These are phyloP conservation scores for Holotrichia oblita DNA, from an alignment of 1,140 invertebrate species.

Conservation along the genomic window DNA sequence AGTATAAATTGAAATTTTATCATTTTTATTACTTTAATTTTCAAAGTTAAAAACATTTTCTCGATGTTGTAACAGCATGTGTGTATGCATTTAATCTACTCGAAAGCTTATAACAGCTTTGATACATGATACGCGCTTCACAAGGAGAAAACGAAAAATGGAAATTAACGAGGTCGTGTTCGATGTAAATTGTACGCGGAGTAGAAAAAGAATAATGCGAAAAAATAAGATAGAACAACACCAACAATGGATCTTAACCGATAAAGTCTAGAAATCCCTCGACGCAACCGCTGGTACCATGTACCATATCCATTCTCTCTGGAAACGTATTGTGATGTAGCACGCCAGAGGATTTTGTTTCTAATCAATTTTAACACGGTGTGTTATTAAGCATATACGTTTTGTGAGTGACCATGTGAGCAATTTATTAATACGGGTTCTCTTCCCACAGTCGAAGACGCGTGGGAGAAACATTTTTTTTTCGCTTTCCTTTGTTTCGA, in stretches of 20 bases:
- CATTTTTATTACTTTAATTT: background rate
- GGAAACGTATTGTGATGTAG: background rate
- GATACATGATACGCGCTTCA: background rate
- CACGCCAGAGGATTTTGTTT: background rate
- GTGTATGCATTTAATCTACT: background rate
- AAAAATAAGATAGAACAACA: background rate
- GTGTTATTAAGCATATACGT: background rate
- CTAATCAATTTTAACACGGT: background rate
- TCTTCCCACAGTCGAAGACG: background rate
- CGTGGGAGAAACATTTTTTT: slow-evolving; percentile 11
- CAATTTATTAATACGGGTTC: background rate
- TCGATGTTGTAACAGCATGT: background rate
- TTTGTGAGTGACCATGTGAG: background rate
- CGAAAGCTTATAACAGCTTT: background rate
- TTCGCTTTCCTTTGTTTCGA: background rate
- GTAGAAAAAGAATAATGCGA: background rate
- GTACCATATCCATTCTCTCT: background rate
- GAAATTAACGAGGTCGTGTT: slow-evolving; percentile 12
- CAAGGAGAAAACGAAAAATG: no score
- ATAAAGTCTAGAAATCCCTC: background rate
- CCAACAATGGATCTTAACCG: background rate
- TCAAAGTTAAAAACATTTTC: background rate
- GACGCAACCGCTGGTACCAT: background rate
- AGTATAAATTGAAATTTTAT: no score
- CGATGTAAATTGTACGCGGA: background rate